Evolutionary conservation across 2,113 vertebrate genomes (phyloP).

Genomic region (Ginglymostoma cirratum): DNA sequence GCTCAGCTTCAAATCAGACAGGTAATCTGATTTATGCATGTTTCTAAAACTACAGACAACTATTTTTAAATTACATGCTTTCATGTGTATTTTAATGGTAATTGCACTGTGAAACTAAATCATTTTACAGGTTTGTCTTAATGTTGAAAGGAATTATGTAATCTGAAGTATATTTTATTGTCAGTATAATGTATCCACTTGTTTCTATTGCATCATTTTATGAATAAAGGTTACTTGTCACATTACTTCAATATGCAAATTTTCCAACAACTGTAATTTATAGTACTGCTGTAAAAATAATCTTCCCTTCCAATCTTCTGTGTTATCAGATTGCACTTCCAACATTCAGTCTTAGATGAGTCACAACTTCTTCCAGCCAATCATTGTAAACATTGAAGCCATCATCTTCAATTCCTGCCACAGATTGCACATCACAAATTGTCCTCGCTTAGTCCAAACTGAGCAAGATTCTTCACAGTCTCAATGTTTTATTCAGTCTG

Average conservation of each 20-base stretch:
- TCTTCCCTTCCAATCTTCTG: background rate
- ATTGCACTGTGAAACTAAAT: background rate
- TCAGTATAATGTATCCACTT: background rate
- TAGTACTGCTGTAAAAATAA: background rate
- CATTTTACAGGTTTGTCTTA: background rate
- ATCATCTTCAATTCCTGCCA: background rate
- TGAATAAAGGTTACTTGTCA: background rate
- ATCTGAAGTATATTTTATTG: background rate
- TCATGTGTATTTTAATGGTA: background rate
- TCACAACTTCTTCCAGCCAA: background rate
- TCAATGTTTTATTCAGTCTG: background rate
- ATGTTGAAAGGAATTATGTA: background rate
- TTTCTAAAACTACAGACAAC: background rate
- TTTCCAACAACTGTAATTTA: background rate
- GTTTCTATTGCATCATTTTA: background rate
- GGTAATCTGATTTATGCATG: background rate
- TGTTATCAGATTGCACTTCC: background rate
- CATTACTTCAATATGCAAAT: background rate
- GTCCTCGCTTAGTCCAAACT: background rate
- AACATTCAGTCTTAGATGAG: background rate
- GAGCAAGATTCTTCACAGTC: background rate
- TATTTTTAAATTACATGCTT: background rate
- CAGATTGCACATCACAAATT: background rate
- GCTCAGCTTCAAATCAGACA: background rate
- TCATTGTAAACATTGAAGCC: background rate